phyloP scores from a whole-genome alignment of 2,888 invertebrate species.

The Lepidocyrtoides sp. region DNA sequence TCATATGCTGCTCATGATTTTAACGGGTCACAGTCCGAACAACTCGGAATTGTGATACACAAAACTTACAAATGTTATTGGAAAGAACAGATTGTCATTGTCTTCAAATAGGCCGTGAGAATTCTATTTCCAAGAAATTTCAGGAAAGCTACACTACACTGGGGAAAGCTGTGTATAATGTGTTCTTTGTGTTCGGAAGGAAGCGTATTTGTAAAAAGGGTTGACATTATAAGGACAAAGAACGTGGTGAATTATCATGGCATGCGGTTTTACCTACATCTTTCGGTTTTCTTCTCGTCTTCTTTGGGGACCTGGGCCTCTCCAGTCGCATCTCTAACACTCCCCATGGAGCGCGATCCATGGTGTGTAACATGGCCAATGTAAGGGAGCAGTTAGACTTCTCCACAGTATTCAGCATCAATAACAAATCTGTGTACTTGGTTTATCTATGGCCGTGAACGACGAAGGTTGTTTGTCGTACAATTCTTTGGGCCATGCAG shows the following conservation, averaged over 20 bases:
- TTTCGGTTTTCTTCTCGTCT: neutral
- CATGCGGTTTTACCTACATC: too few species aligned
- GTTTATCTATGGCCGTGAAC: too few species aligned
- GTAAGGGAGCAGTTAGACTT: too few species aligned
- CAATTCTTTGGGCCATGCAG: neutral
- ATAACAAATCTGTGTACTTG: too few species aligned
- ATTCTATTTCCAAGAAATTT: neutral
- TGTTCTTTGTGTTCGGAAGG: too few species aligned
- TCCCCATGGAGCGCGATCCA: neutral
- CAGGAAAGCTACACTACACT: neutral
- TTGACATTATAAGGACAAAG: too few species aligned
- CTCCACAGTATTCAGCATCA: too few species aligned
- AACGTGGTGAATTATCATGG: too few species aligned
- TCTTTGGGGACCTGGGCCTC: neutral
- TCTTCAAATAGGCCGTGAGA: neutral
- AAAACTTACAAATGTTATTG: constrained; percentile 2
- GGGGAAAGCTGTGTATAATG: too few species aligned
- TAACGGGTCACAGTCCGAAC: neutral
- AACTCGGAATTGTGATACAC: constrained; percentile 15
- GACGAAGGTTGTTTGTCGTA: neutral
- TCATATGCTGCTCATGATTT: constrained; percentile 45
- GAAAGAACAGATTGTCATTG: constrained; percentile 13
- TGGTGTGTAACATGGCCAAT: too few species aligned
- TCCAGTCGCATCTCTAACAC: neutral
- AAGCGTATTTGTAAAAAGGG: too few species aligned